A percentile compares a stretch with the other conserved stretches of the same genome.
phyloP scores from a whole-genome alignment of 2,113 vertebrate species.

The Platysternon megacephalum region DNA sequence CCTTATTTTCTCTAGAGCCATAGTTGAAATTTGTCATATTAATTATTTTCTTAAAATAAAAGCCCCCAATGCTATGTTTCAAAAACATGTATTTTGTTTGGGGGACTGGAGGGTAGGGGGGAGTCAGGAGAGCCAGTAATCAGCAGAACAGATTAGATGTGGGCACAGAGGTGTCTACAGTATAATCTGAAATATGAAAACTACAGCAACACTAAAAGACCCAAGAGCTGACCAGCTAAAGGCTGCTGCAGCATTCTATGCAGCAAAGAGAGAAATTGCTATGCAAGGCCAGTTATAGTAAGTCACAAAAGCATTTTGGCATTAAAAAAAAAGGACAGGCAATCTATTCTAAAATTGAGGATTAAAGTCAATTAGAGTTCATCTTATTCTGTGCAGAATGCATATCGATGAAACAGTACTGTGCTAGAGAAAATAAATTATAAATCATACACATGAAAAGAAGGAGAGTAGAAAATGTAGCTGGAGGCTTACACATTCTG shows the following conservation, averaged over 20 bases:
- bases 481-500: constrained; percentile 63
- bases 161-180: not conserved
- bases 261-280: constrained; percentile 28
- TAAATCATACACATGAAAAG: constrained; percentile 63
- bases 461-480: constrained; percentile 49
- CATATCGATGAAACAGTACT: constrained; percentile 20
- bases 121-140: not conserved
- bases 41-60: not conserved
- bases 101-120: not conserved
- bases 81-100: not conserved
- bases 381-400: constrained; percentile 44
- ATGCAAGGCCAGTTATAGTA: not conserved
- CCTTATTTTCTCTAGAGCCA: not conserved
- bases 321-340: constrained; percentile 49
- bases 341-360: constrained; percentile 64
- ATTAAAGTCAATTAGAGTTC: constrained; percentile 65
- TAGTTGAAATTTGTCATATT: not conserved
- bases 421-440: constrained; percentile 68
- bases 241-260: constrained; percentile 3
- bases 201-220: not conserved
- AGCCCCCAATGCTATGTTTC: not conserved
- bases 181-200: not conserved
- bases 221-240: constrained; percentile 12
- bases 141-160: not conserved
- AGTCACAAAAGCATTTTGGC: constrained; percentile 38